phyloP scores from a whole-genome alignment of 2,888 invertebrate genomes.

The Macrophya alboannulata region DNA sequence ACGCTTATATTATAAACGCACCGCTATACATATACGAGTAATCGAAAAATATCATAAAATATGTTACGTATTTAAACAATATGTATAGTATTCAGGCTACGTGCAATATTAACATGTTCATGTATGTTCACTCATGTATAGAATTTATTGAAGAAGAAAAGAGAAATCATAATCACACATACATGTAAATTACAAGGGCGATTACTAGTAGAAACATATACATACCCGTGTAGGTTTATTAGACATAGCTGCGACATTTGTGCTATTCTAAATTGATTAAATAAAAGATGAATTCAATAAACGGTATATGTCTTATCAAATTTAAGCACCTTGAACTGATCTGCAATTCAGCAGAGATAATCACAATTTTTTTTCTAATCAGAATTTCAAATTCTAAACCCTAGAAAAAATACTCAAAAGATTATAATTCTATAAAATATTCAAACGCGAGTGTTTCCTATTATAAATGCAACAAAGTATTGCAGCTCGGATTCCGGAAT shows the following conservation, averaged over 20 bases:
- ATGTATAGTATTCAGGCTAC: not conserved
- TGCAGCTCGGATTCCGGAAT: not conserved
- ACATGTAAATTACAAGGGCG: conserved; percentile 16
- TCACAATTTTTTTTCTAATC: no score
- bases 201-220: not conserved
- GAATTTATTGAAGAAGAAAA: not conserved
- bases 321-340: not conserved
- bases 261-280: not conserved
- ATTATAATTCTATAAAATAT: not conserved
- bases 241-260: not conserved
- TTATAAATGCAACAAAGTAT: not conserved
- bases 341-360: no score
- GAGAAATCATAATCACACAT: not conserved
- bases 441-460: not conserved
- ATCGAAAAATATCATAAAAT: not conserved
- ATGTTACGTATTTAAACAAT: conserved; percentile 21
- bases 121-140: not conserved
- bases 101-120: conserved; percentile 36
- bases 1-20: not conserved
- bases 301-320: not conserved
- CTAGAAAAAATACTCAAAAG: not conserved
- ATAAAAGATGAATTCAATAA: not conserved
- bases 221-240: not conserved
- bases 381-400: not conserved
- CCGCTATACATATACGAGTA: not conserved